A percentile compares a stretch with the other conserved stretches of the same genome.
Conservation (phyloP, 2,888 invertebrate genomes). For the Calliphora vomitoria region DNA sequence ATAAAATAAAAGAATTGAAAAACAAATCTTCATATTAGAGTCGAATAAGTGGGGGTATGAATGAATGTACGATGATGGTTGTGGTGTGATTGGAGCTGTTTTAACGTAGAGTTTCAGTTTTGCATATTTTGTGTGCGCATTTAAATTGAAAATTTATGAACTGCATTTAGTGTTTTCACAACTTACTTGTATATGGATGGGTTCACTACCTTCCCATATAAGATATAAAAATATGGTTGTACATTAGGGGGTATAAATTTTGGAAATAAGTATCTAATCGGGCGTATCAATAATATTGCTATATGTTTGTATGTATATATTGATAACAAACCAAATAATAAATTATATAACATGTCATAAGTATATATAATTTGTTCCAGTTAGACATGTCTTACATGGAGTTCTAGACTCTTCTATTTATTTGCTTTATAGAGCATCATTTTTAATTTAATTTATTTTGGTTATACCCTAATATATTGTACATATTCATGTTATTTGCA, state of each 20-base stretch:
- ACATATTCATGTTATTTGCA: no score
- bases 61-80: background rate
- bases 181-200: background rate
- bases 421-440: no score
- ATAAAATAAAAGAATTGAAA: background rate
- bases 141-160: constrained; percentile 64
- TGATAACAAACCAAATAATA: no score
- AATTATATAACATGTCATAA: no score
- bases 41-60: constrained; percentile 1
- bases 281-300: no score
- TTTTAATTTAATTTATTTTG: no score
- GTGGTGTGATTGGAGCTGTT: background rate
- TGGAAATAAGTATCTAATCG: no score
- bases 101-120: constrained; percentile 35
- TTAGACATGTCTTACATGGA: no score
- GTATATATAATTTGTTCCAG: no score
- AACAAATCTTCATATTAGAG: constrained; percentile 6
- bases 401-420: no score
- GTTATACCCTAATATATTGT: no score
- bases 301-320: background rate
- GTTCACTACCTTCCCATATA: background rate
- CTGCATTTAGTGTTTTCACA: constrained; percentile 57
- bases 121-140: constrained; percentile 47
- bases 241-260: no score
- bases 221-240: background rate